Evolutionary conservation across 2,888 invertebrate species (phyloP).

Genomic region (Volucella inflata): DNA sequence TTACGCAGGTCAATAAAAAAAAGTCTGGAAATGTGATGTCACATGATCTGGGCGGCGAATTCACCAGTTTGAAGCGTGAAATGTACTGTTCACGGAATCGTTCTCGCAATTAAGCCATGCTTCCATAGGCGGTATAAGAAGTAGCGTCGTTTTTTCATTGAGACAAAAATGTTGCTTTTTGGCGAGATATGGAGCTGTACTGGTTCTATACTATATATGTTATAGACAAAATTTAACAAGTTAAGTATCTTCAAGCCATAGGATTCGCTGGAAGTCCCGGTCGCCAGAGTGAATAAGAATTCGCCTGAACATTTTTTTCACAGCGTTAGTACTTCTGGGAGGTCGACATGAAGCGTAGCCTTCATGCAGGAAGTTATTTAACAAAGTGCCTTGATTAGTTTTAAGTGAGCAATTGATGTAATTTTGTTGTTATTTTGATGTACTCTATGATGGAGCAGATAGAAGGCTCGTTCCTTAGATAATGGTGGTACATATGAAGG

Average conservation of each 20-base stretch:
- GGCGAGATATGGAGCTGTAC: background rate
- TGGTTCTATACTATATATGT: background rate
- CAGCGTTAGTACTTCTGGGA: conserved; percentile 1
- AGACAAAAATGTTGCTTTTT: too few relatives aligned
- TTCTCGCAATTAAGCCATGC: too few relatives aligned
- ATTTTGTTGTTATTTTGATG: too few relatives aligned
- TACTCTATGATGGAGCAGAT: background rate
- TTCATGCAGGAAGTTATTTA: background rate
- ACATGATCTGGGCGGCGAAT: too few relatives aligned
- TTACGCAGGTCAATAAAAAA: too few relatives aligned
- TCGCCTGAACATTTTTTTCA: background rate
- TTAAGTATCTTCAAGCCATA: background rate
- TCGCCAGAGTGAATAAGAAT: background rate
- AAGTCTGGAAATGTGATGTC: too few relatives aligned
- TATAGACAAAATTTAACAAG: background rate
- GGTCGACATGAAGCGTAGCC: background rate
- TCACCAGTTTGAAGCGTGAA: too few relatives aligned
- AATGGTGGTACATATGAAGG: too few relatives aligned
- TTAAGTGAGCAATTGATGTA: background rate
- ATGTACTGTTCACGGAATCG: too few relatives aligned
- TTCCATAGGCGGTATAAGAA: too few relatives aligned
- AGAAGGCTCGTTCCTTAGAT: too few relatives aligned
- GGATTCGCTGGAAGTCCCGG: background rate
- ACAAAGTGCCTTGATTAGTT: background rate
- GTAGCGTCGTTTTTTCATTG: too few relatives aligned